Evolutionary conservation across 1,140 invertebrate species (phyloP).

Genomic region (Hyles vespertilio): DNA sequence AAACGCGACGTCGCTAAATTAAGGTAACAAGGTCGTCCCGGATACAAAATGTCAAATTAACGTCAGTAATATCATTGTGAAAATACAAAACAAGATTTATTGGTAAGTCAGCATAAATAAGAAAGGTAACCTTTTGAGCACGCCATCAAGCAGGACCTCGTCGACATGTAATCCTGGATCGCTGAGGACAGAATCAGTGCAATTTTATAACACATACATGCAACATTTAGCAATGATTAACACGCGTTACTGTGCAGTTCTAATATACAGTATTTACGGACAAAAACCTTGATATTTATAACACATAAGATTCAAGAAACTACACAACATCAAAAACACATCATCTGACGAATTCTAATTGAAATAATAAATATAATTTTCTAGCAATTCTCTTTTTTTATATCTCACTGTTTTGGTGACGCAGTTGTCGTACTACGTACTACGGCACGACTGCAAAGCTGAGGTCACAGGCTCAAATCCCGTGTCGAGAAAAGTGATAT

Average conservation of each 20-base stretch:
- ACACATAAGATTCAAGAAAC: too few species aligned
- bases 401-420: too few species aligned
- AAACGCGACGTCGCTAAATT: too few species aligned
- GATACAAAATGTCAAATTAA: too few species aligned
- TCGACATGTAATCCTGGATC: slow-evolving; percentile 1
- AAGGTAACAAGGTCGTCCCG: too few species aligned
- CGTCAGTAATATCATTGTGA: too few species aligned
- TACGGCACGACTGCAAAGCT: too few species aligned
- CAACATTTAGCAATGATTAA: slow-evolving; percentile 19
- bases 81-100: too few species aligned
- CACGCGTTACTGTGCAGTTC: slow-evolving; percentile 7
- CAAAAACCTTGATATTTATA: background rate
- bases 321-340: too few species aligned
- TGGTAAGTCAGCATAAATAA: background rate
- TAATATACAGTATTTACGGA: slow-evolving; percentile 1
- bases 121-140: slow-evolving; percentile 16
- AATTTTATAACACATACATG: slow-evolving; percentile 22
- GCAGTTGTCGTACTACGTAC: too few species aligned
- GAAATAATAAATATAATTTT: background rate
- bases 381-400: background rate
- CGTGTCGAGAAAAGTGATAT: too few species aligned
- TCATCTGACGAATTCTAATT: background rate
- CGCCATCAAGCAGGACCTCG: slow-evolving; percentile 2
- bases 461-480: too few species aligned
- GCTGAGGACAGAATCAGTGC: slow-evolving; percentile 31